Evolutionary conservation across 2,888 invertebrate genomes (phyloP).

Genomic region (Chorisops tibialis): DNA sequence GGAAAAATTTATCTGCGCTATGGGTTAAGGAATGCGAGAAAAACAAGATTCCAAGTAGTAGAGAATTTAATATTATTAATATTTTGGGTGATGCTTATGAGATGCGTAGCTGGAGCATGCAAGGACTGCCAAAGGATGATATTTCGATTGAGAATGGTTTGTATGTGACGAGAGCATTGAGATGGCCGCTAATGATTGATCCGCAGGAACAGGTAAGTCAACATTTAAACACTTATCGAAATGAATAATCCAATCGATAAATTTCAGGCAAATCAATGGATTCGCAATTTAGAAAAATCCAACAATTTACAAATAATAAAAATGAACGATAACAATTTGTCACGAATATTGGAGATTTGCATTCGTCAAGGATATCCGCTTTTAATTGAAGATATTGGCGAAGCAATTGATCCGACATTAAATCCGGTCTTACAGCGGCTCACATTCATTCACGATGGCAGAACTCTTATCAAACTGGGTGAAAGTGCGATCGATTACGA

Average conservation of each 20-base stretch:
- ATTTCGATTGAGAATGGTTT: constrained; percentile 92
- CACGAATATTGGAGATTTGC: constrained; percentile 71
- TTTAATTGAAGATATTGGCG: constrained; percentile 84
- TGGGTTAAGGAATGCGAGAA: constrained; percentile 69
- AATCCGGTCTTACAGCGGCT: constrained; percentile 79
- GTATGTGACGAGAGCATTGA: constrained; percentile 74
- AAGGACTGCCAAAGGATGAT: constrained; percentile 80
- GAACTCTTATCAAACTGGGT: constrained; percentile 77
- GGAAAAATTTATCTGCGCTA: constrained; percentile 61
- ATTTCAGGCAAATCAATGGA: constrained; percentile 81
- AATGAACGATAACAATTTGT: constrained; percentile 70
- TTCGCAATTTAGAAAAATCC: constrained; percentile 78
- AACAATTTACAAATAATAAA: constrained; percentile 75
- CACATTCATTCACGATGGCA: constrained; percentile 69
- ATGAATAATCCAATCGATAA: not conserved
- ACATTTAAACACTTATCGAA: not conserved
- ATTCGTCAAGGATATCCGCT: constrained; percentile 83
- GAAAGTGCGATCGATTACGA: constrained; percentile 90
- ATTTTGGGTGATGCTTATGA: constrained; percentile 81
- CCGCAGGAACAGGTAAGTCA: constrained; percentile 83
- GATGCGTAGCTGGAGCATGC: constrained; percentile 85
- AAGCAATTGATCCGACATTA: constrained; percentile 81
- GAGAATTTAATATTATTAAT: constrained; percentile 64
- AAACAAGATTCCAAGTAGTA: constrained; percentile 68
- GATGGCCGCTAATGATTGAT: constrained; percentile 92